Percentiles rank a stretch among this genome's conserved stretches.
Evolutionary conservation across 2,113 vertebrate species (phyloP).

Genomic region (Empidonax traillii): DNA sequence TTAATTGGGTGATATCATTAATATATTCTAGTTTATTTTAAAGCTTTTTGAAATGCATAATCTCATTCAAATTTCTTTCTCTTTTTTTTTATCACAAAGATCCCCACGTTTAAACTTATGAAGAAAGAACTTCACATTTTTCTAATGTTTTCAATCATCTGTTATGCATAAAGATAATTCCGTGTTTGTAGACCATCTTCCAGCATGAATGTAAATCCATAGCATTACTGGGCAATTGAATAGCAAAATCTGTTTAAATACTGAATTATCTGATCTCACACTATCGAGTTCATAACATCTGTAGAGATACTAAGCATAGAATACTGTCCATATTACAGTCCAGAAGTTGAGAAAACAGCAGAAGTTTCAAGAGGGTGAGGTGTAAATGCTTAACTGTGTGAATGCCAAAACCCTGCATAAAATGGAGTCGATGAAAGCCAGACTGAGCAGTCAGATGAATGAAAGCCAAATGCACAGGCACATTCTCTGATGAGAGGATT

Average conservation of each 20-base stretch:
- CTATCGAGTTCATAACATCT: not conserved
- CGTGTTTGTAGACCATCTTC: constrained; percentile 17
- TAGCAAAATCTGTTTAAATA: constrained; percentile 36
- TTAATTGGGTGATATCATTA: not conserved
- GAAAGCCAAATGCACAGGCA: not conserved
- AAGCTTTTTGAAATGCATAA: not conserved
- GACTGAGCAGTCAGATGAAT: not conserved
- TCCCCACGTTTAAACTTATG: not conserved
- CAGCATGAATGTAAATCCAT: constrained; percentile 3
- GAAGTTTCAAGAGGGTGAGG: not conserved
- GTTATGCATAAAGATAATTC: not conserved
- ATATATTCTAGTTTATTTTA: not conserved
- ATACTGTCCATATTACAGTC: not conserved
- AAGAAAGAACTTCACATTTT: not conserved
- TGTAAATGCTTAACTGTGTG: not conserved
- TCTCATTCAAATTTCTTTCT: not conserved
- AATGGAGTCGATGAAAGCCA: not conserved
- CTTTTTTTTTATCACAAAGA: not conserved
- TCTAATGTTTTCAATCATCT: not conserved
- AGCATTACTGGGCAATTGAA: constrained; percentile 2
- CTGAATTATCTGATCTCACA: constrained; percentile 36
- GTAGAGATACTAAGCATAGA: not conserved
- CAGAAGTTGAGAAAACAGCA: not conserved
- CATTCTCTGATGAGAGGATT: not conserved
- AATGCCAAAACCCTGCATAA: not conserved